Conservation (phyloP, 2,888 invertebrate species). For the Latrodectus elegans region DNA sequence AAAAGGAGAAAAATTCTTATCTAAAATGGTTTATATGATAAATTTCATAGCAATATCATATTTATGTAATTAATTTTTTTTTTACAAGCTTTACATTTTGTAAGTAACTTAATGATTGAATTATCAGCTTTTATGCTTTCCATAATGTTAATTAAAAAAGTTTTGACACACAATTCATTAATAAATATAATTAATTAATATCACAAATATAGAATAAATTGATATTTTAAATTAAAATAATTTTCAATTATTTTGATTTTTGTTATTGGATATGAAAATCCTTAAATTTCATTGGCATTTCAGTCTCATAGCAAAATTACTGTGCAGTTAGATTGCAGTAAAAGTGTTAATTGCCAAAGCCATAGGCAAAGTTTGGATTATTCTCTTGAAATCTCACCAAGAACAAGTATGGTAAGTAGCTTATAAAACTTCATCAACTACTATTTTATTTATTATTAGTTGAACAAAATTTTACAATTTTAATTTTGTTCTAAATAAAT, state of each 20-base stretch:
- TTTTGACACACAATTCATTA: neutral
- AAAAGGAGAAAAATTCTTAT: no score
- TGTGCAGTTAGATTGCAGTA: constrained; percentile 43
- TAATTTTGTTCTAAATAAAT: no score
- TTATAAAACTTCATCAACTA: no score
- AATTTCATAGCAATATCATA: no score
- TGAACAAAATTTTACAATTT: no score
- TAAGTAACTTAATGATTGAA: no score
- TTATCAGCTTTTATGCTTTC: no score
- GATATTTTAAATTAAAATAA: neutral
- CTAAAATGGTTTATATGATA: no score
- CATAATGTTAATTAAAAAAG: no score
- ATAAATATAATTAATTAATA: neutral
- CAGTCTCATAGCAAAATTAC: constrained; percentile 55
- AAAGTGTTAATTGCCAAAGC: constrained; percentile 49
- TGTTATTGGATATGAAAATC: neutral
- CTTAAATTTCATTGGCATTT: neutral
- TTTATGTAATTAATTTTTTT: no score
- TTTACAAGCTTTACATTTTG: no score
- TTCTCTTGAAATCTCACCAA: constrained; percentile 27
- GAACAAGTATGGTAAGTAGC: constrained; percentile 47
- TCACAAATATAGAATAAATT: neutral
- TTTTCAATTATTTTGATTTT: neutral
- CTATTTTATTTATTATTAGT: no score
- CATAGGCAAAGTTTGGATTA: constrained; percentile 32